Base-by-base conservation (phyloP, 2,113 vertebrate genomes). In the Fulmarus glacialis region DNA sequence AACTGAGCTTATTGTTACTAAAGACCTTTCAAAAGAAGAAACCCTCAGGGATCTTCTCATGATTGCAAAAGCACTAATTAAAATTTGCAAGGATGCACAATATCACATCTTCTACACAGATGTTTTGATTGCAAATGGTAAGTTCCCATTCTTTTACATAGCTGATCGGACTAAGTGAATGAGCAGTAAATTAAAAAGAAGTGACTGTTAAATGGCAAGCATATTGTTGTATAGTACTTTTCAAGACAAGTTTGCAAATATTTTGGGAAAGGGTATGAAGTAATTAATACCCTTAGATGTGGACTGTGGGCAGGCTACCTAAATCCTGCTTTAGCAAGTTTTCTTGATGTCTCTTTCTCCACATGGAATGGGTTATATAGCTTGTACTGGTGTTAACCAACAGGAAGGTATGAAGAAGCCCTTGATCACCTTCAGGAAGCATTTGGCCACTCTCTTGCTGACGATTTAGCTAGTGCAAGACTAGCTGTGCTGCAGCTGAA, bases 41-140 rank as follows among this genome's bases (percentile, higher is more conserved):
- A 96, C 96, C 16, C 89, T 98, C 12, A 62, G 88, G 62, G 98
- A 98, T 48, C 98, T 99, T 42, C 98, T 98, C 52, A 45, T 98
- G 2, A 93, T 98, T 11, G 97, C 98, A 67, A 96, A 98, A 90
- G 96, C 98, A 4, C 97, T 99, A 72, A 92, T 98, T 96, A 97
- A 97, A 87, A 98, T 98, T 4, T 96, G 99, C 62, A 94, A 83
- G 60, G 91, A 93, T 85, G 97, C 97, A 29, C 98, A 96, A 10
- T 98, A 98, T 96, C 99, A 99, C 94, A 73, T 99, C 50, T 98
- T 99, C 43, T 98, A 99, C 50, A 92, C 97, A 5, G 99, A 99
- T 63, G 96, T 96, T 56, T 94, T 99, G n/a, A 96, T 98, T 42
- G 98, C 98, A 10, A 95, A 95, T 95, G 99, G 99, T 99, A 93